Evolutionary conservation across 1,140 invertebrate species (phyloP).

Genomic region (Oppia nitens): DNA sequence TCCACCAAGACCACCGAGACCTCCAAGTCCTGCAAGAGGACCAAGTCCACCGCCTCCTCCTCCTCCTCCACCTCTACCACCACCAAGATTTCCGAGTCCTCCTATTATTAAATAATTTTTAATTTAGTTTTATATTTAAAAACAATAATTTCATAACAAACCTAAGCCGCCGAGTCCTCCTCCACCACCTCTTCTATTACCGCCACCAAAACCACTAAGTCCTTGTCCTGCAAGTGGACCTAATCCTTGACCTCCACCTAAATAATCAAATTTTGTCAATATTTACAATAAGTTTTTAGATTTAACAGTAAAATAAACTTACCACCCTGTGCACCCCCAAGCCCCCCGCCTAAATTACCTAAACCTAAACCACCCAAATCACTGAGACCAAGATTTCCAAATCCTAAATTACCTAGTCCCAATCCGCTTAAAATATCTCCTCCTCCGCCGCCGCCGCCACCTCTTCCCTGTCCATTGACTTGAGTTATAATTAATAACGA

Average conservation of each 20-base stretch:
- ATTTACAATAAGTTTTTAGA: too few relatives aligned
- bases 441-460: not conserved
- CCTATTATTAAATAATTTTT: too few relatives aligned
- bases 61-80: not conserved
- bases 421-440: slow-evolving; percentile 9
- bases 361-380: not conserved
- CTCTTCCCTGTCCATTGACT: slow-evolving; percentile 2
- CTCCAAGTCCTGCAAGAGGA: too few relatives aligned
- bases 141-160: too few relatives aligned
- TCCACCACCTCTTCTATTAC: slow-evolving; percentile 1
- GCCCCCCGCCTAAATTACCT: not conserved
- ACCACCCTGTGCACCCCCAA: not conserved
- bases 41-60: slow-evolving; percentile 1
- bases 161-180: slow-evolving; percentile 1
- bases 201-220: not conserved
- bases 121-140: too few relatives aligned
- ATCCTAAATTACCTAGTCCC: slow-evolving; percentile 9
- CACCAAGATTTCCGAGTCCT: not conserved
- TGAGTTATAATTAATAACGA: not conserved
- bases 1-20: slow-evolving; percentile 5
- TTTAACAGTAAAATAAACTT: too few relatives aligned
- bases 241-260: too few relatives aligned
- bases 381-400: slow-evolving; percentile 9
- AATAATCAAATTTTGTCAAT: too few relatives aligned
- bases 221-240: not conserved